A percentile compares a stretch with the other conserved stretches of the same genome.
phyloP scores from a whole-genome alignment of 2,797 vertebrate species.

The Dicrostonyx torquatus region DNA sequence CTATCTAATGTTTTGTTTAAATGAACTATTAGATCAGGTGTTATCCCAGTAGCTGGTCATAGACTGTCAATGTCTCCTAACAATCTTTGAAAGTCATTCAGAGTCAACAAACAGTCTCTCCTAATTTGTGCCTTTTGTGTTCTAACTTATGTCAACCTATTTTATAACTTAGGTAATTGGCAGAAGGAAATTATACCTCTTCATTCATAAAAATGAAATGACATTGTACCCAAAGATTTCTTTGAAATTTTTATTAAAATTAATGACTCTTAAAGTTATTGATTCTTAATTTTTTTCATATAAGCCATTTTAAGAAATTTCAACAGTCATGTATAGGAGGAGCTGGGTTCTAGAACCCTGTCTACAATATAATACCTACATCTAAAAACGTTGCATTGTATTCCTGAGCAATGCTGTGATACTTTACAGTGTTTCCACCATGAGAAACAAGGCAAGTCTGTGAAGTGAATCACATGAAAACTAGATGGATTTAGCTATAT shows the following conservation, averaged over 20 bases:
- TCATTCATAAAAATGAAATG: slow-evolving; percentile 20
- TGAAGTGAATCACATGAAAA: not conserved
- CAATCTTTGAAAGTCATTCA: too few species aligned
- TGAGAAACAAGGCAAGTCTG: not conserved
- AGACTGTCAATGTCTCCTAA: too few species aligned
- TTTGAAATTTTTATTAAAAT: slow-evolving; percentile 1
- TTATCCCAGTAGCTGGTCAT: too few species aligned
- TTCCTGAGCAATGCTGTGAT: not conserved
- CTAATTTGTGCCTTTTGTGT: too few species aligned
- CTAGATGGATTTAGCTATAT: not conserved
- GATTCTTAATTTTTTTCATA: not conserved
- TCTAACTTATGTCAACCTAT: too few species aligned
- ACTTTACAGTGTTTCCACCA: not conserved
- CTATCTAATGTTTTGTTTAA: too few species aligned
- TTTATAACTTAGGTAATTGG: too few species aligned
- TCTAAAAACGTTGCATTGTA: not conserved
- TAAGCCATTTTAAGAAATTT: slow-evolving; percentile 4
- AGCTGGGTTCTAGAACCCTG: not conserved
- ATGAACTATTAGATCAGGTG: too few species aligned
- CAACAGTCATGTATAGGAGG: not conserved
- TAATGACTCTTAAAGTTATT: not conserved
- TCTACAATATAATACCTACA: not conserved
- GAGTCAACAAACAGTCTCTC: too few species aligned
- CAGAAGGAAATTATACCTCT: not conserved
- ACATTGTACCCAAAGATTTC: not conserved